Conservation (phyloP, 2,797 vertebrate genomes). For the Odontamblyopus lacepedii region DNA sequence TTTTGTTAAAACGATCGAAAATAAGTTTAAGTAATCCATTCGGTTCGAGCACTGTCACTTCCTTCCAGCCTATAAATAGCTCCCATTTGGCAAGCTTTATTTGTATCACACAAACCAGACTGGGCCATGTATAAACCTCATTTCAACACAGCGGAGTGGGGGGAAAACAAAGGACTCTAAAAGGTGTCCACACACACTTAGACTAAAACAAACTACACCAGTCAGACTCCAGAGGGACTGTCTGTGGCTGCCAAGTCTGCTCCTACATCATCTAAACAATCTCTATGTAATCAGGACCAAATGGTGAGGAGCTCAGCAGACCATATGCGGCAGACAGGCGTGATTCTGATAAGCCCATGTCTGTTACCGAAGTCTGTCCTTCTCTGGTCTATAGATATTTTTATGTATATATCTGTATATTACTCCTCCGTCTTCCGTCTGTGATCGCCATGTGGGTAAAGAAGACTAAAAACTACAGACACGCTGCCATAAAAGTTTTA, state of each 20-base stretch:
- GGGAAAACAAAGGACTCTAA: conserved; percentile 22
- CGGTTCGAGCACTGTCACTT: background rate
- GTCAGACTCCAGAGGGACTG: conserved; percentile 42
- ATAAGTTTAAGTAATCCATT: background rate
- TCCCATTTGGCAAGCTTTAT: conserved; percentile 28
- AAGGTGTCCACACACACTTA: conserved; percentile 32
- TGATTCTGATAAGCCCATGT: conserved; percentile 53
- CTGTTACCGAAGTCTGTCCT: conserved; percentile 35
- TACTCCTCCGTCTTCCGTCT: conserved; percentile 20
- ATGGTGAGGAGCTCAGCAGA: conserved; percentile 60
- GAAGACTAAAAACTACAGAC: conserved; percentile 9
- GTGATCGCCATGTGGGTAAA: conserved; percentile 28
- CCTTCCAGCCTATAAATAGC: conserved; percentile 46
- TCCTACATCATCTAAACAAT: conserved; percentile 70
- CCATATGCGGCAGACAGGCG: conserved; percentile 53
- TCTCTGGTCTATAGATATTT: conserved; percentile 5
- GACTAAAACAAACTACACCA: conserved; percentile 25
- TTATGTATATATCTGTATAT: conserved; percentile 9
- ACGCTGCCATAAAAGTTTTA: conserved; percentile 1
- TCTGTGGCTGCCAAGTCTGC: conserved; percentile 48
- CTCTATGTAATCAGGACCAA: conserved; percentile 69
- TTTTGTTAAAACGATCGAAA: too few relatives aligned
- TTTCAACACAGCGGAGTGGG: conserved; percentile 28
- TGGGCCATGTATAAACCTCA: conserved; percentile 18
- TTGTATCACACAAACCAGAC: conserved; percentile 26